Evolutionary conservation across 2,888 invertebrate species (phyloP).

Genomic region (Drosophila multiciliata): DNA sequence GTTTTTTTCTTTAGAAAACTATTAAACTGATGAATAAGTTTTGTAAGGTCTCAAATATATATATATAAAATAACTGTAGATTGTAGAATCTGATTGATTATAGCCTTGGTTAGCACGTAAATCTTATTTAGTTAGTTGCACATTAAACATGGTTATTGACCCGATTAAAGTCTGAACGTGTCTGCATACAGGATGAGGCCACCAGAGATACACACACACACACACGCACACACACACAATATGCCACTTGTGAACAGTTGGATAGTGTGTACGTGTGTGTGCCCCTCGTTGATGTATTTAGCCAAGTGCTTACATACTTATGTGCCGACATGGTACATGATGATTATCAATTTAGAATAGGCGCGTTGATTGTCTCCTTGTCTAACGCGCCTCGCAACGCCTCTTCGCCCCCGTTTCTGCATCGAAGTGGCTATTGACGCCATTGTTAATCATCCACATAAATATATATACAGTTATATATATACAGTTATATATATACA

Average conservation of each 20-base stretch:
- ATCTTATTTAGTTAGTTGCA: background rate
- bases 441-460: too few species aligned
- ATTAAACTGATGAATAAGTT: background rate
- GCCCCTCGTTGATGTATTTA: background rate
- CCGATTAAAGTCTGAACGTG: conserved; percentile 9
- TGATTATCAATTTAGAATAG: conserved; percentile 49
- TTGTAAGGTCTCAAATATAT: background rate
- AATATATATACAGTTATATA: too few species aligned
- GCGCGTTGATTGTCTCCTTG: conserved; percentile 44
- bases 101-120: background rate
- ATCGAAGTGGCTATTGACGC: too few species aligned
- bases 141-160: conserved; percentile 25
- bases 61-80: background rate
- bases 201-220: background rate
- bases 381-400: conserved; percentile 4
- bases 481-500: conserved; percentile 42
- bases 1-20: too few species aligned
- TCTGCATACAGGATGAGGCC: conserved; percentile 10
- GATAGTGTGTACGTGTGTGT: conserved; percentile 12
- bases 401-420: background rate
- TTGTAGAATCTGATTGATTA: background rate
- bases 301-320: conserved; percentile 30
- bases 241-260: conserved; percentile 1
- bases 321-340: conserved; percentile 8
- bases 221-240: background rate